These are phyloP conservation scores for Shargacucullia verbasci DNA, from an alignment of 2,888 invertebrate species.

Conservation along the genomic window DNA sequence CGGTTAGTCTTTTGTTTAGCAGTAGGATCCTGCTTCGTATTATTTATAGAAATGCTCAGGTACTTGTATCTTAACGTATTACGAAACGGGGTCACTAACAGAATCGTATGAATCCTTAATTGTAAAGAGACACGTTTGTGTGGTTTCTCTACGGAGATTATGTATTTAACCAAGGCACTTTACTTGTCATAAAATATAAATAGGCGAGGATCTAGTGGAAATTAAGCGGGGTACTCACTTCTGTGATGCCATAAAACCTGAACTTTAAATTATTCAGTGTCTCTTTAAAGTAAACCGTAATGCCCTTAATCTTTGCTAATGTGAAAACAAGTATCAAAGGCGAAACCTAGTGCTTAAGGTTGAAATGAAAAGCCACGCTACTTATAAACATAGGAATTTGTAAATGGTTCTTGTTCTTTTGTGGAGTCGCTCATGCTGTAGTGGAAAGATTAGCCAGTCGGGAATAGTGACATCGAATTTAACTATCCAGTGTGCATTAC, in stretches of 20 bases:
- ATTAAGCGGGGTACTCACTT: slow-evolving; percentile 23
- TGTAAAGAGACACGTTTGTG: slow-evolving; percentile 15
- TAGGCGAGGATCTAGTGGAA: slow-evolving; percentile 17
- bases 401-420: no score
- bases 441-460: no score
- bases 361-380: no score
- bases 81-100: slow-evolving; percentile 24
- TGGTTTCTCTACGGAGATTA: slow-evolving; percentile 26
- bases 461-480: no score
- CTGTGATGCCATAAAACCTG: slow-evolving; percentile 27
- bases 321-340: neutral
- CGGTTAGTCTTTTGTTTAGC: slow-evolving; percentile 52
- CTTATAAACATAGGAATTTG: no score
- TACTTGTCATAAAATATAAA: slow-evolving; percentile 41
- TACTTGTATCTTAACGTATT: slow-evolving; percentile 24
- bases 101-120: slow-evolving; percentile 7
- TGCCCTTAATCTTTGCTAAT: slow-evolving; percentile 12
- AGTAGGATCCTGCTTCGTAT: slow-evolving; percentile 43
- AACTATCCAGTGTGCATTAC: no score
- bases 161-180: slow-evolving; percentile 30
- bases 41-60: slow-evolving; percentile 38
- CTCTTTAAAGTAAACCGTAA: slow-evolving; percentile 16
- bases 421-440: no score
- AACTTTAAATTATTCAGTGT: slow-evolving; percentile 49
- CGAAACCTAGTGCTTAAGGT: neutral